phyloP scores from a whole-genome alignment of 2,888 invertebrate species.

The Chrysolina oricalcia region DNA sequence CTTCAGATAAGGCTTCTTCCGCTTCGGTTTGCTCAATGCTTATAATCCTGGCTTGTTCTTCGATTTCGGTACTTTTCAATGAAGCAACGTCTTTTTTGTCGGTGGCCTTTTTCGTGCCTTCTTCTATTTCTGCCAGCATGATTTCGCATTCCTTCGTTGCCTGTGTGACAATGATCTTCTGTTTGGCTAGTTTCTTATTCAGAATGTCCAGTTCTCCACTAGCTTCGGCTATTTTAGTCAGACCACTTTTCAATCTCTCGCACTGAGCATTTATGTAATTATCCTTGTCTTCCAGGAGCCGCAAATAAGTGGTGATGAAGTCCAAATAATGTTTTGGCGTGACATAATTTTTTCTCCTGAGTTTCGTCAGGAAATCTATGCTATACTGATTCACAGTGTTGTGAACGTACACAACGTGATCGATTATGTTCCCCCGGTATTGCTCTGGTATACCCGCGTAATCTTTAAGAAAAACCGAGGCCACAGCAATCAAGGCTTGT shows the following conservation, averaged over 20 bases:
- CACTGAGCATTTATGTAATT: constrained; percentile 78
- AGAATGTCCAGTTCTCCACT: constrained; percentile 86
- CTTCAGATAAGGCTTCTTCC: constrained; percentile 85
- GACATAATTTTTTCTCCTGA: constrained; percentile 88
- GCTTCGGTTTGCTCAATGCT: constrained; percentile 88
- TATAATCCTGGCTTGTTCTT: constrained; percentile 86
- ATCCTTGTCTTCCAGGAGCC: constrained; percentile 83
- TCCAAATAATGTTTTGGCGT: constrained; percentile 95
- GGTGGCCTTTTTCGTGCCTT: constrained; percentile 80
- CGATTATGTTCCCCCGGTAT: constrained; percentile 80
- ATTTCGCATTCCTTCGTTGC: constrained; percentile 88
- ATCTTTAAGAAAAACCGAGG: constrained; percentile 87
- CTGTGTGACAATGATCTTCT: constrained; percentile 86
- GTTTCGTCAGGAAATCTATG: constrained; percentile 80
- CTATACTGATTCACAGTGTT: constrained; percentile 83
- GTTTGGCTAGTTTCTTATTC: constrained; percentile 86
- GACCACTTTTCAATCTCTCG: constrained; percentile 80
- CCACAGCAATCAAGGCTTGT: constrained; percentile 91
- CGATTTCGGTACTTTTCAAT: constrained; percentile 87
- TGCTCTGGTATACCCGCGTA: constrained; percentile 68
- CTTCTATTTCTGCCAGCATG: constrained; percentile 84
- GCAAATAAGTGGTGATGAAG: constrained; percentile 86
- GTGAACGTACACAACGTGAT: constrained; percentile 92
- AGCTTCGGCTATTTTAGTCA: constrained; percentile 91
- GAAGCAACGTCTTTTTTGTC: constrained; percentile 87